Evolutionary conservation across 2,113 vertebrate genomes (phyloP), one percentile per base, ranked within the genome.

Genomic region (Sisor rabdophorus): DNA sequence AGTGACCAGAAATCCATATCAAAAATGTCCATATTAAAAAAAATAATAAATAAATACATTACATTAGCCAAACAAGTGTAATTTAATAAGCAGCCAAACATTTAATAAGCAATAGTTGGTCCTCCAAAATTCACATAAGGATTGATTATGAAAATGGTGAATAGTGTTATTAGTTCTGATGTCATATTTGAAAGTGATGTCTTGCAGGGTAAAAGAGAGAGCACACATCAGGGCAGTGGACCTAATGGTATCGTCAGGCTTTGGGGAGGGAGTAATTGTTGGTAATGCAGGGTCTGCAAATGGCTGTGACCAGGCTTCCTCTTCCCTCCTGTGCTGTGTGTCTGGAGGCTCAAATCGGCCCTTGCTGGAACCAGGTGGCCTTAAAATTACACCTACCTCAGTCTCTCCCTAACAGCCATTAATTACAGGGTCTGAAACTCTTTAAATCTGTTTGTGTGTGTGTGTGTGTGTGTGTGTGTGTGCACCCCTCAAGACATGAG

Each of bases 301-400:
- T 60, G 22, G 65, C 65, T 52, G 19, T 50, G 44, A 60, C 50
- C 73, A 59, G 54, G 75, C 36, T 68, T 70, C 55, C 54, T 58
- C 47, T 56, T 71, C 28, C 11, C 30, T 48, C 32, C 44, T 58
- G 44, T 44, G 44, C 47, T 60, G 36, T 71, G 65, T 61, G 79
- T 75, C 73, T 71, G 79, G 48, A 71, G 54, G 44, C 17, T 69
- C 64, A 54, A 28, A 64, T 75, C 48, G 47, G 52, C 68, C 48
- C 73, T 72, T 36, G 70, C 74, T 71, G 56, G 73, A 72, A 80
- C 67, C 79, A 76, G 60, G 68, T 76, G 73, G 68, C 58, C 56
- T 69, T 54, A 22, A 75, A 80, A 80, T 75, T 80, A 80, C 65
- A 44, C 44, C 24, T 53, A 75, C 53, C 61, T 61, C 40, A 71